phyloP scores from a whole-genome alignment of 2,888 invertebrate species.

The Pristionchus exspectatus region DNA sequence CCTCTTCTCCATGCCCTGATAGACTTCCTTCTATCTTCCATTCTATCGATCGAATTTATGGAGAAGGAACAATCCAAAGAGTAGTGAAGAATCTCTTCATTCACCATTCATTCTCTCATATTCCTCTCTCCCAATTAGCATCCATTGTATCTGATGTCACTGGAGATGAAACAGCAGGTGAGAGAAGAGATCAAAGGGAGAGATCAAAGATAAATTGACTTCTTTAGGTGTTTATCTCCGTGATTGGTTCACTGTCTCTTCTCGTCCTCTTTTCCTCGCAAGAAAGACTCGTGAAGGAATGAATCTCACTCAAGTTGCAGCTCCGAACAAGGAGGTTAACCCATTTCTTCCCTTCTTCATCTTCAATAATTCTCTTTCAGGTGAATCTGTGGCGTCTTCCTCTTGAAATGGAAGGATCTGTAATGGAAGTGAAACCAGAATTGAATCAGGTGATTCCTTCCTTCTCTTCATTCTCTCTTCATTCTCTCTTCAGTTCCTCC shows the following conservation, averaged over 20 bases:
- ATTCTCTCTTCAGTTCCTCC: conserved; percentile 26
- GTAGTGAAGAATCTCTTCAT: not conserved
- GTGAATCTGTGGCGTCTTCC: conserved; percentile 40
- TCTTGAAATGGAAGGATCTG: not conserved
- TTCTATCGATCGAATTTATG: conserved; percentile 29
- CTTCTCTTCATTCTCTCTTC: not conserved
- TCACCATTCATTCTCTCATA: not conserved
- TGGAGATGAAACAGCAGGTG: conserved; percentile 35
- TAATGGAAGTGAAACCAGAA: conserved; percentile 22
- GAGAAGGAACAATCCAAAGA: conserved; percentile 11
- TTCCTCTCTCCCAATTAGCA: not conserved
- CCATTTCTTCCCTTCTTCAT: not conserved
- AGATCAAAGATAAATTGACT: conserved; percentile 12
- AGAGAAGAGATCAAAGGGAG: not conserved
- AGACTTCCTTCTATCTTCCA: conserved; percentile 50
- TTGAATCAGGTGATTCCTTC: not conserved
- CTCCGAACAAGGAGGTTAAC: conserved; percentile 11
- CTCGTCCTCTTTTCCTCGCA: conserved; percentile 45
- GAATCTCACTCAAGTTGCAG: conserved; percentile 42
- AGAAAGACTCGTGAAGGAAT: conserved; percentile 16
- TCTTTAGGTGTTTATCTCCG: conserved; percentile 18
- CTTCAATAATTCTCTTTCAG: not conserved
- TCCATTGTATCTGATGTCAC: conserved; percentile 2
- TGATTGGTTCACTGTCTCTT: conserved; percentile 41
- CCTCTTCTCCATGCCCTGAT: conserved; percentile 1